A percentile compares a stretch with the other conserved stretches of the same genome.
These are phyloP conservation scores for Lepus timidus DNA, from an alignment of 2,113 vertebrate species.

Conservation along the genomic window DNA sequence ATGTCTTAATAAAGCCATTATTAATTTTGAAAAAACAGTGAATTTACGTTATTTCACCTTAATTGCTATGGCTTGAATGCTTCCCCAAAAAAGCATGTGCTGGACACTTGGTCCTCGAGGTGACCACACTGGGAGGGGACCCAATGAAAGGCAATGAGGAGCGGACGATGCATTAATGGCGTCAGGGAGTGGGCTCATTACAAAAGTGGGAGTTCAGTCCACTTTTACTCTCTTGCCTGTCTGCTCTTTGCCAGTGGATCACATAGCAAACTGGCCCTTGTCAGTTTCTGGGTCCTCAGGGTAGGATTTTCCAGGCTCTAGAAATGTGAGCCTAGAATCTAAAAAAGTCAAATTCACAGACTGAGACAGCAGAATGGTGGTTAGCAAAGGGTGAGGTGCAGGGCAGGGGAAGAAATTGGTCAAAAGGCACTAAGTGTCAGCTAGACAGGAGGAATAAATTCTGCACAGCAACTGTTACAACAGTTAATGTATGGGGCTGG, in stretches of 20 bases:
- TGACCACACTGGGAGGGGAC: no score
- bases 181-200: not conserved
- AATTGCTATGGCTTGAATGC: not conserved
- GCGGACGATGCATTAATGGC: no score
- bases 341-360: not conserved
- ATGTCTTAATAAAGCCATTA: not conserved
- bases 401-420: no score
- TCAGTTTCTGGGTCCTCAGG: not conserved
- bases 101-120: not conserved
- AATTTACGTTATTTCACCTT: not conserved
- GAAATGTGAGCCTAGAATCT: not conserved
- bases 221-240: not conserved
- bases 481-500: not conserved
- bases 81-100: not conserved
- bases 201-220: not conserved
- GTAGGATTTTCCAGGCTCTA: not conserved
- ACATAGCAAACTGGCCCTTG: not conserved
- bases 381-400: accelerated
- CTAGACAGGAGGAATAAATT: not conserved
- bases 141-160: no score
- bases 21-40: not conserved
- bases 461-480: not conserved
- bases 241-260: not conserved
- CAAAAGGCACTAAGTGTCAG: not conserved
- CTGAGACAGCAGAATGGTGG: not conserved